These are phyloP conservation scores for Dysdera silvatica DNA, from an alignment of 1,140 invertebrate species.

Conservation along the genomic window DNA sequence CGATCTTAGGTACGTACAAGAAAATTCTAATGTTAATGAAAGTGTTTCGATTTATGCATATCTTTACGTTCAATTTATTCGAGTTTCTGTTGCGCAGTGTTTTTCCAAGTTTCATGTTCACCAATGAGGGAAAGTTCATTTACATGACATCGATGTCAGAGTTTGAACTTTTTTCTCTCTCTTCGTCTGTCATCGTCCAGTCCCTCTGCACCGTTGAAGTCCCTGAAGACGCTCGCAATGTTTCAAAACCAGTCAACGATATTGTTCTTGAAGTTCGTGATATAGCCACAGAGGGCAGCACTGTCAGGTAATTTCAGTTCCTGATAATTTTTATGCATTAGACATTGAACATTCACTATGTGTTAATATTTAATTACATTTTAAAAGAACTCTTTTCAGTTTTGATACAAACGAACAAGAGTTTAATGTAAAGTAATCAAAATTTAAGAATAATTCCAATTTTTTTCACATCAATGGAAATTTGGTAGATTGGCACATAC, in stretches of 20 bases:
- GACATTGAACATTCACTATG: too few relatives aligned
- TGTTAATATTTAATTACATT: too few relatives aligned
- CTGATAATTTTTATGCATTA: too few relatives aligned
- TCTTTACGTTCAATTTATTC: not conserved
- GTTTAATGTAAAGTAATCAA: too few relatives aligned
- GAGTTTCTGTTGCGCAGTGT: not conserved
- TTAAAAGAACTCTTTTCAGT: too few relatives aligned
- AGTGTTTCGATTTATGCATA: not conserved
- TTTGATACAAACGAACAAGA: too few relatives aligned
- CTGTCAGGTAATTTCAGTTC: not conserved
- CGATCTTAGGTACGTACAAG: conserved; percentile 14
- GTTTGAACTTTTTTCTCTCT: conserved; percentile 25
- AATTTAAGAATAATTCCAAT: too few relatives aligned
- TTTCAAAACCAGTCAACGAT: conserved; percentile 8
- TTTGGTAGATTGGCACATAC: too few relatives aligned
- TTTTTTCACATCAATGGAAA: too few relatives aligned
- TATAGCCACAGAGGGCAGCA: not conserved
- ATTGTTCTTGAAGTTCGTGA: conserved; percentile 21
- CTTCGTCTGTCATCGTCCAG: conserved; percentile 2
- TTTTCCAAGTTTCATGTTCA: conserved; percentile 3
- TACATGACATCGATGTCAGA: conserved; percentile 12
- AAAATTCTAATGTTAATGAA: not conserved
- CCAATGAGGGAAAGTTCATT: conserved; percentile 11
- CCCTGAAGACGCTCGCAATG: conserved; percentile 9
- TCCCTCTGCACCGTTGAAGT: conserved; percentile 11